phyloP scores from a whole-genome alignment of 2,113 vertebrate species.

The Spheniscus mendiculus region DNA sequence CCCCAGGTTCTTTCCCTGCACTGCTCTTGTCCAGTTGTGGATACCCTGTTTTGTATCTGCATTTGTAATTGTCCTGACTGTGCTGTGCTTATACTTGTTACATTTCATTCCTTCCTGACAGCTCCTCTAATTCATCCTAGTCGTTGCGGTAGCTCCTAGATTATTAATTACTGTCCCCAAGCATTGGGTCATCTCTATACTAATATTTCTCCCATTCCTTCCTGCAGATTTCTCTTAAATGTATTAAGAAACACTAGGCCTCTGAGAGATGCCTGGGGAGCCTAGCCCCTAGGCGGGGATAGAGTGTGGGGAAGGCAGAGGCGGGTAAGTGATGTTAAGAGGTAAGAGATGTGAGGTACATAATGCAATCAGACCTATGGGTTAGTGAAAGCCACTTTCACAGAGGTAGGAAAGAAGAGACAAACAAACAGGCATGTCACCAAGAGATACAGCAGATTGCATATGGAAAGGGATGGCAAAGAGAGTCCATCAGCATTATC shows the following conservation, averaged over 20 bases:
- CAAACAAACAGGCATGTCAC: not conserved
- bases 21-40: not conserved
- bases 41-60: not conserved
- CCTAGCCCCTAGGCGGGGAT: not conserved
- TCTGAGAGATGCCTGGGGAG: not conserved
- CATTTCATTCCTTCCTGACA: not conserved
- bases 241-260: not conserved
- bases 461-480: not conserved
- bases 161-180: not conserved
- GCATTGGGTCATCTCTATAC: not conserved
- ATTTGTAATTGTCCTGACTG: not conserved
- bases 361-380: not conserved
- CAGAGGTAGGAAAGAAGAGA: not conserved
- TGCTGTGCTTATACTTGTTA: not conserved
- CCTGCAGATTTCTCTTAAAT: not conserved
- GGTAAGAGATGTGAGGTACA: not conserved
- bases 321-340: fast-evolving
- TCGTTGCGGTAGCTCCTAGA: not conserved
- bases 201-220: not conserved
- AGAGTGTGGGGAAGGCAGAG: not conserved
- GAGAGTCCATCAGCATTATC: not conserved
- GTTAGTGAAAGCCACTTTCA: not conserved
- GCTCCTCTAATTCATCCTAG: slow-evolving; percentile 6
- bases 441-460: not conserved
- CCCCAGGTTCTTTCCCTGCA: not conserved